Percentiles rank a stretch among this genome's conserved stretches.
These are phyloP conservation scores for Lagothrix lagotricha DNA, from an alignment of 2,797 vertebrate genomes.

Conservation along the genomic window DNA sequence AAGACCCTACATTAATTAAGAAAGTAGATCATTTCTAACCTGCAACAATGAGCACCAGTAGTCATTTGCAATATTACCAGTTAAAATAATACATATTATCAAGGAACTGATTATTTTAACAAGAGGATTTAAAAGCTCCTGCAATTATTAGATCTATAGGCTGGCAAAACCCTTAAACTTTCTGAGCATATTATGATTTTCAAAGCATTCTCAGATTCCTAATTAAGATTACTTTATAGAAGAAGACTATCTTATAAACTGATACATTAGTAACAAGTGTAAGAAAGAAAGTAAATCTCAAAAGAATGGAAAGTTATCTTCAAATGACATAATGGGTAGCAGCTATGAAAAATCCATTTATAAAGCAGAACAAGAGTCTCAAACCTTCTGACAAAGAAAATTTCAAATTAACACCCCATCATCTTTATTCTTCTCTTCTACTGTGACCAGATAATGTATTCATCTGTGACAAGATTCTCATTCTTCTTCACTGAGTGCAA, in stretches of 20 bases:
- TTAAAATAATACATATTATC: constrained; percentile 61
- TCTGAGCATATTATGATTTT: constrained; percentile 70
- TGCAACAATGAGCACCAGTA: constrained; percentile 50
- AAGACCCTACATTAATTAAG: constrained; percentile 63
- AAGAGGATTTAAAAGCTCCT: constrained; percentile 61
- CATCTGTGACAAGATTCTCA: constrained; percentile 37
- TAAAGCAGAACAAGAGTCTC: constrained; percentile 52
- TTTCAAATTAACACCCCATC: constrained; percentile 61
- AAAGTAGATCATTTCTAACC: constrained; percentile 48
- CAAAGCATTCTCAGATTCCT: constrained; percentile 72
- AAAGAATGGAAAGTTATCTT: constrained; percentile 73
- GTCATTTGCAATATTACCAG: constrained; percentile 66
- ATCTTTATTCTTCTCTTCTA: constrained; percentile 60
- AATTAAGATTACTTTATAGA: constrained; percentile 71
- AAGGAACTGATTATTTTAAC: constrained; percentile 49
- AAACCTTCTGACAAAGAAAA: constrained; percentile 61
- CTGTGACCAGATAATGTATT: constrained; percentile 54
- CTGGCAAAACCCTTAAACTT: constrained; percentile 67
- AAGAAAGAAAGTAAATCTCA: constrained; percentile 73
- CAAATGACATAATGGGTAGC: constrained; percentile 52
- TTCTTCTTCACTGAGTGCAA: constrained; percentile 41
- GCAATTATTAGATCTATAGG: constrained; percentile 35
- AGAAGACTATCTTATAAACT: constrained; percentile 67
- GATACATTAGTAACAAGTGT: constrained; percentile 66
- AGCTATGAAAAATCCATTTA: constrained; percentile 59